phyloP scores from a whole-genome alignment of 2,113 vertebrate species.

The Onychorhynchus coronatus region DNA sequence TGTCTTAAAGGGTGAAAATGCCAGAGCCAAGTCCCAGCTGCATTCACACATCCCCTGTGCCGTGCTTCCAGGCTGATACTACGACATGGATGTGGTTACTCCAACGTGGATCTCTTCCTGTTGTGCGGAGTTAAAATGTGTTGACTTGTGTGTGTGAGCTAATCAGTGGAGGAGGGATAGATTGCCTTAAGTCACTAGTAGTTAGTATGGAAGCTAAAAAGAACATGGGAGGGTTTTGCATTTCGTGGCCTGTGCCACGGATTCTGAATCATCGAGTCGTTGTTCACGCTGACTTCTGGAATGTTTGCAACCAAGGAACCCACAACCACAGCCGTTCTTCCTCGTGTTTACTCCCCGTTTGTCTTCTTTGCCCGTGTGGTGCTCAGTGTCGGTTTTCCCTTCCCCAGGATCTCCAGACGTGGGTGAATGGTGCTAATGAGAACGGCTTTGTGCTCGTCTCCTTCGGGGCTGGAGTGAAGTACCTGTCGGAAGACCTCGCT shows the following conservation, averaged over 20 bases:
- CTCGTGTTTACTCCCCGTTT: neutral
- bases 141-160: neutral
- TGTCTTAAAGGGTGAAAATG: neutral
- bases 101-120: rapidly evolving
- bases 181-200: neutral
- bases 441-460: constrained; percentile 95
- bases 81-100: rapidly evolving
- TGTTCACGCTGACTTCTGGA: rapidly evolving
- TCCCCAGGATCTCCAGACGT: constrained; percentile 85
- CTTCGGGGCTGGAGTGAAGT: constrained; percentile 96
- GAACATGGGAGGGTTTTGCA: neutral
- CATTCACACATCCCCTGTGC: neutral
- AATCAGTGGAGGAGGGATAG: neutral
- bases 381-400: neutral
- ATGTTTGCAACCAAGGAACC: rapidly evolving
- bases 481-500: constrained; percentile 92
- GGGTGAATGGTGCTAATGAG: constrained; percentile 86
- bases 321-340: neutral
- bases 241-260: rapidly evolving
- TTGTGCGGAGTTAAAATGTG: neutral
- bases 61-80: neutral
- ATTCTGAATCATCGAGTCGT: rapidly evolving
- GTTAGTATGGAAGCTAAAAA: neutral
- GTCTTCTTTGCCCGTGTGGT: neutral
- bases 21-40: neutral